These are phyloP conservation scores for Ivindomyrus marchei DNA, from an alignment of 2,113 vertebrate genomes.

Conservation along the genomic window DNA sequence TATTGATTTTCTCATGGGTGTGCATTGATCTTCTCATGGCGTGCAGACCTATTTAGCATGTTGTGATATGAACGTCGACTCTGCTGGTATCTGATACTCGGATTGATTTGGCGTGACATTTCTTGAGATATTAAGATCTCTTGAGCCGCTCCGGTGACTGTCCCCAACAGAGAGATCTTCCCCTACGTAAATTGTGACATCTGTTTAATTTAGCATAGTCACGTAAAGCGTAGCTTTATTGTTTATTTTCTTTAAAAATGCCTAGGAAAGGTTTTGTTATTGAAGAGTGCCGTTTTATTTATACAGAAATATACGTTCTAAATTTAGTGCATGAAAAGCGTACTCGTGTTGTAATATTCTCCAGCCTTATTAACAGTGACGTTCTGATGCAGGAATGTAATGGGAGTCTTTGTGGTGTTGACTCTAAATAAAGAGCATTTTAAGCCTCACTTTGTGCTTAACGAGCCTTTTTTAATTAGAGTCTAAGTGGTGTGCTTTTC, in stretches of 20 bases:
- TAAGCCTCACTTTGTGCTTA: not conserved
- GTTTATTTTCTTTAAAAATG: not conserved
- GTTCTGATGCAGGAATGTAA: not conserved
- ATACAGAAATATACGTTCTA: not conserved
- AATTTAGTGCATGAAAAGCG: not conserved
- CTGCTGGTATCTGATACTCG: not conserved
- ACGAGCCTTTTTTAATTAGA: not conserved
- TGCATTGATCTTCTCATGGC: not conserved
- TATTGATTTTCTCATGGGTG: not conserved
- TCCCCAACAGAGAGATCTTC: not conserved
- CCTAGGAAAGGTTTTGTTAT: not conserved
- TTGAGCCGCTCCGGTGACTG: not conserved
- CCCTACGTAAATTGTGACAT: not conserved
- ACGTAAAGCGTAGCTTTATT: not conserved
- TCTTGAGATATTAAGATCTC: not conserved
- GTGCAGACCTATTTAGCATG: not conserved
- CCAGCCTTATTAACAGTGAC: not conserved
- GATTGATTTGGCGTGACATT: not conserved
- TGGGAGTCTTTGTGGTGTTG: not conserved
- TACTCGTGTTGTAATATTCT: not conserved
- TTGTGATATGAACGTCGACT: not conserved
- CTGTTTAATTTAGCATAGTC: not conserved
- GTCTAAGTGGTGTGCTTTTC: not conserved
- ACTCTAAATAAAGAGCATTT: not conserved
- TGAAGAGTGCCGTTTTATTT: not conserved